phyloP scores from a whole-genome alignment of 2,113 vertebrate species.

The Calyptommatus sinebrachiatus region DNA sequence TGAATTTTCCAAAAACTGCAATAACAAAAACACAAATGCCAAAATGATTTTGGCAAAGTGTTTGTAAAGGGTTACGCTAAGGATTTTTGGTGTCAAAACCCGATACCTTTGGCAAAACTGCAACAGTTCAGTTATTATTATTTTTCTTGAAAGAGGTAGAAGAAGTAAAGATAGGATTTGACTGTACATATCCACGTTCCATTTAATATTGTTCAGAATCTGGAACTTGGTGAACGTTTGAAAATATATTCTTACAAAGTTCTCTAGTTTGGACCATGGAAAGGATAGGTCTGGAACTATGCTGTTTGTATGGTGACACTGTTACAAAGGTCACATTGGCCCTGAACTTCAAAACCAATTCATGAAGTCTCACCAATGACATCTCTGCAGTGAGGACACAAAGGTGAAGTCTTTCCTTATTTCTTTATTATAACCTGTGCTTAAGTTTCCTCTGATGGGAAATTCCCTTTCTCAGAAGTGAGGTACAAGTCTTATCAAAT shows the following conservation, averaged over 20 bases:
- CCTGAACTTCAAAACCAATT: too few species aligned
- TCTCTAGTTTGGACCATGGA: too few species aligned
- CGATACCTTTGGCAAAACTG: conserved; percentile 39
- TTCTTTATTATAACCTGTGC: too few species aligned
- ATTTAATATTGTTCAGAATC: conserved; percentile 26
- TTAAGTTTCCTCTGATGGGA: too few species aligned
- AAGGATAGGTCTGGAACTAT: too few species aligned
- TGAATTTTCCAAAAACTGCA: neutral
- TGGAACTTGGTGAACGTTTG: conserved; percentile 6
- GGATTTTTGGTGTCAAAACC: conserved; percentile 50
- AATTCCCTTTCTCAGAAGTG: too few species aligned
- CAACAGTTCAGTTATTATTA: conserved; percentile 19
- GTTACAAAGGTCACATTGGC: too few species aligned
- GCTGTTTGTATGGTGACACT: too few species aligned
- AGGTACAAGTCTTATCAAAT: too few species aligned
- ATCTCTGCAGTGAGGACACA: too few species aligned
- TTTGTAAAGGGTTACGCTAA: conserved; percentile 41
- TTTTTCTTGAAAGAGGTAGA: neutral
- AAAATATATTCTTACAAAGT: neutral
- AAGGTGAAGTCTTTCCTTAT: too few species aligned
- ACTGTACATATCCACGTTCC: conserved; percentile 32
- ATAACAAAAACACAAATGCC: neutral
- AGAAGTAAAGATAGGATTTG: conserved; percentile 23
- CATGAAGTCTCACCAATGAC: too few species aligned
- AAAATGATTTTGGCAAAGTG: conserved; percentile 27